These are phyloP conservation scores for Ptychodera flava DNA, from an alignment of 35 echinoderm and acorn worm genomes.

Conservation along the genomic window DNA sequence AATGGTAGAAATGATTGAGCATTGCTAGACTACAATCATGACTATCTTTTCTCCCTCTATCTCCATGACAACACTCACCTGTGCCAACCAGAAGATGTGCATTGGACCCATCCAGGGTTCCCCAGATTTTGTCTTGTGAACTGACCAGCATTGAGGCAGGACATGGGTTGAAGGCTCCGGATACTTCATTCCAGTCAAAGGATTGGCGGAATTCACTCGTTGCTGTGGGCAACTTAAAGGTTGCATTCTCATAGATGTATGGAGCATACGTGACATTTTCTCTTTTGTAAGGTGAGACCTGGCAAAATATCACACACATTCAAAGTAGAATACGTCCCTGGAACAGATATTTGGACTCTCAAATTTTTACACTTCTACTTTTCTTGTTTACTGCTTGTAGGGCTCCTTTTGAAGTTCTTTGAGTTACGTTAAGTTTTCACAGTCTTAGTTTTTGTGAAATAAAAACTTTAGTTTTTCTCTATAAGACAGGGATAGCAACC, in stretches of 20 bases:
- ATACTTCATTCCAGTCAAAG: slow-evolving; percentile 50
- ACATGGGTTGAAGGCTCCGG: slow-evolving; percentile 16
- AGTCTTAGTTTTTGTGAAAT: too few species aligned
- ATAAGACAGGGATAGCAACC: too few species aligned
- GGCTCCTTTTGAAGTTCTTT: slow-evolving; percentile 60
- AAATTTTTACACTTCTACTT: too few species aligned
- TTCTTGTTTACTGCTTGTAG: too few species aligned
- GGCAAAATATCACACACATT: too few species aligned
- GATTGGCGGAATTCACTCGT: slow-evolving; percentile 61
- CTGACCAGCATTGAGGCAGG: slow-evolving; percentile 15
- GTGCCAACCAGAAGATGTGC: slow-evolving; percentile 71
- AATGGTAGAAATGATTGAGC: too few species aligned
- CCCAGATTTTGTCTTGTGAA: slow-evolving; percentile 58
- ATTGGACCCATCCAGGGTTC: slow-evolving; percentile 55
- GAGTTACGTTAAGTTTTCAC: slow-evolving; percentile 49
- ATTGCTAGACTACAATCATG: too few species aligned
- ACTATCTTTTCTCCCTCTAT: too few species aligned
- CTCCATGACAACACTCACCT: too few species aligned
- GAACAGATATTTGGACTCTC: too few species aligned
- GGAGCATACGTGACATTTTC: slow-evolving; percentile 68
- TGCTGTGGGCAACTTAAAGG: slow-evolving; percentile 49
- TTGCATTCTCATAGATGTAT: slow-evolving; percentile 74
- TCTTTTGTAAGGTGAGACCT: slow-evolving; percentile 76
- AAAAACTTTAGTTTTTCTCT: too few species aligned
- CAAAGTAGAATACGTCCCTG: too few species aligned